Conservation (phyloP, 1,140 invertebrate genomes). For the Zaprionus capensis region DNA sequence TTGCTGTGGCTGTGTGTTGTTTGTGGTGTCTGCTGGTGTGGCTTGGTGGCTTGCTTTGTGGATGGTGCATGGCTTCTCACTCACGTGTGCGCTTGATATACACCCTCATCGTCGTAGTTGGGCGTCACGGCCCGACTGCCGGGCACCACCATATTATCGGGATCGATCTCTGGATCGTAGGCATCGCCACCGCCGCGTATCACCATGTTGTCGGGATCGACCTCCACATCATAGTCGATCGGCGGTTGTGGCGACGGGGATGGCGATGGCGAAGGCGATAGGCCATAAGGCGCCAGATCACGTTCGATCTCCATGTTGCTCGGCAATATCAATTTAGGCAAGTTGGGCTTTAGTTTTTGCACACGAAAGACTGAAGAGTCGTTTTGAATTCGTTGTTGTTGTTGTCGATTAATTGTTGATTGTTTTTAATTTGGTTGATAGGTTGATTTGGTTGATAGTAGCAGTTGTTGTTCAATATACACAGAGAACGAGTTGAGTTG, state of each 20-base stretch:
- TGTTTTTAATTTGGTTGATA: slow-evolving; percentile 21
- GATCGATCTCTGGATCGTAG: slow-evolving; percentile 76
- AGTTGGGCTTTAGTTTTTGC: slow-evolving; percentile 83
- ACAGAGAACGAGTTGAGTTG: slow-evolving; percentile 49
- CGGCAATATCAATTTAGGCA: slow-evolving; percentile 82
- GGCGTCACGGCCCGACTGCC: slow-evolving; percentile 79
- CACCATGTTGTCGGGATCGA: slow-evolving; percentile 82
- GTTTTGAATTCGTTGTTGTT: slow-evolving; percentile 37
- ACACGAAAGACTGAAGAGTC: slow-evolving; percentile 76
- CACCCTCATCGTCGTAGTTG: slow-evolving; percentile 72
- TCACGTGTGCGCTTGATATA: slow-evolving; percentile 84
- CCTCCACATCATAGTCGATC: slow-evolving; percentile 78
- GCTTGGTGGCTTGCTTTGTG: slow-evolving; percentile 7
- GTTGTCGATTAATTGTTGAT: slow-evolving; percentile 23
- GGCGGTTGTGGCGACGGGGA: slow-evolving; percentile 77
- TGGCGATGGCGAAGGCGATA: slow-evolving; percentile 69
- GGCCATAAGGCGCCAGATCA: slow-evolving; percentile 43
- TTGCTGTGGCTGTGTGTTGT: slow-evolving; percentile 15
- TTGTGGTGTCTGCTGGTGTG: slow-evolving; percentile 37
- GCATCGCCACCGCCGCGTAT: slow-evolving; percentile 74
- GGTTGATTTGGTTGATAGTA: slow-evolving; percentile 30
- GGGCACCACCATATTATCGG: slow-evolving; percentile 81
- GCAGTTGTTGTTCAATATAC: slow-evolving; percentile 63
- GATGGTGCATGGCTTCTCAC: slow-evolving; percentile 56
- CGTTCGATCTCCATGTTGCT: slow-evolving; percentile 75